phyloP scores from a whole-genome alignment of 1,140 invertebrate genomes.

The Popillia japonica region DNA sequence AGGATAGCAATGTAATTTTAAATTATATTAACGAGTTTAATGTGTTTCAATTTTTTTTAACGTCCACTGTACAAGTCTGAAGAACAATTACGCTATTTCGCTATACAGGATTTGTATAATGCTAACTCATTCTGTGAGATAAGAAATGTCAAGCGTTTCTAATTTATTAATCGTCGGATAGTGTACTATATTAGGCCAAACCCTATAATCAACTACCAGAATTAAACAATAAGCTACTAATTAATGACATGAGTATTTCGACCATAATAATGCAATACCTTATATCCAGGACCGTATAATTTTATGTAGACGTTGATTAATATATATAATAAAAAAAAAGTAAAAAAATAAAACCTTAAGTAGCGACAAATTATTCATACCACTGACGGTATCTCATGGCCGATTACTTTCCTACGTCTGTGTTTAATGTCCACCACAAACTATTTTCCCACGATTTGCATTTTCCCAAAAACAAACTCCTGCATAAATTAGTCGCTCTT shows the following conservation, averaged over 20 bases:
- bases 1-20: too few species aligned
- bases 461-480: conserved; percentile 33
- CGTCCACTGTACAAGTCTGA: too few species aligned
- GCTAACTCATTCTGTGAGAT: too few species aligned
- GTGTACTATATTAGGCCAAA: too few species aligned
- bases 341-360: conserved; percentile 4
- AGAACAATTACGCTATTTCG: too few species aligned
- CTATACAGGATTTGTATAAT: too few species aligned
- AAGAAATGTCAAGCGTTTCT: too few species aligned
- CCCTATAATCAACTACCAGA: too few species aligned
- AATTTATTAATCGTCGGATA: too few species aligned
- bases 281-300: conserved; percentile 18
- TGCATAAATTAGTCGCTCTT: conserved; percentile 26
- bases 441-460: conserved; percentile 33
- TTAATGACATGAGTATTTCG: background rate
- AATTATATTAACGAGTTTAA: too few species aligned
- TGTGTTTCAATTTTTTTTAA: too few species aligned
- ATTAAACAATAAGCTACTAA: too few species aligned
- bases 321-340: background rate
- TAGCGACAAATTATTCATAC: background rate
- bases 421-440: background rate
- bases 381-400: conserved; percentile 22
- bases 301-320: conserved; percentile 19
- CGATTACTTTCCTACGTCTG: conserved; percentile 16
- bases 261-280: conserved; percentile 8